Percentiles rank a stretch among this genome's conserved stretches.
phyloP scores from a whole-genome alignment of 2,888 invertebrate genomes.

The Ichneumoninae sp. region DNA sequence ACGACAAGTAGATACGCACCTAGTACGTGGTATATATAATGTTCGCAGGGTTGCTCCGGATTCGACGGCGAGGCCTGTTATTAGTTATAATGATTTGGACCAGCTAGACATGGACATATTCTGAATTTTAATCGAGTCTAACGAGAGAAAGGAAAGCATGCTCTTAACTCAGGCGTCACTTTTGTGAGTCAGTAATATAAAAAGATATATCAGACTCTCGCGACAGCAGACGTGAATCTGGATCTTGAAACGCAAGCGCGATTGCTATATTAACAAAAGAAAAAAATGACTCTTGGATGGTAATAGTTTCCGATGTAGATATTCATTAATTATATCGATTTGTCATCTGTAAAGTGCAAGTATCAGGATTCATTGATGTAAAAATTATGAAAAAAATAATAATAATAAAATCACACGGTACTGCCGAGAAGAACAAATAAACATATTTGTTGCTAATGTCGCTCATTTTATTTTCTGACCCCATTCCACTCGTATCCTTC shows the following conservation, averaged over 20 bases:
- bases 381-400: conserved; percentile 24
- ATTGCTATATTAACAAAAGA: conserved; percentile 27
- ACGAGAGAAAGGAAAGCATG: neutral
- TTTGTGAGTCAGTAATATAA: neutral
- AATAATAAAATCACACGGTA: conserved; percentile 38
- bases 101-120: conserved; percentile 93
- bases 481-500: conserved; percentile 71
- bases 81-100: conserved; percentile 96
- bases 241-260: conserved; percentile 51
- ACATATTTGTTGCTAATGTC: conserved; percentile 77
- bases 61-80: conserved; percentile 88
- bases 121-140: conserved; percentile 82
- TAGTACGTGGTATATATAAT: conserved; percentile 69
- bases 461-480: conserved; percentile 76
- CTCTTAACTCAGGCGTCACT: conserved; percentile 9
- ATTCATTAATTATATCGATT: conserved; percentile 35
- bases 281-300: conserved; percentile 22
- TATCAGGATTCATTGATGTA: conserved; percentile 36
- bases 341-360: conserved; percentile 30
- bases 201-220: conserved; percentile 11
- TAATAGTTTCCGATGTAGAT: conserved; percentile 32
- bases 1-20: conserved; percentile 18
- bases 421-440: conserved; percentile 75
- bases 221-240: conserved; percentile 59
- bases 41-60: conserved; percentile 82